These are phyloP conservation scores for Takifugu ocellatus DNA, from an alignment of 2,797 vertebrate genomes.

Conservation along the genomic window DNA sequence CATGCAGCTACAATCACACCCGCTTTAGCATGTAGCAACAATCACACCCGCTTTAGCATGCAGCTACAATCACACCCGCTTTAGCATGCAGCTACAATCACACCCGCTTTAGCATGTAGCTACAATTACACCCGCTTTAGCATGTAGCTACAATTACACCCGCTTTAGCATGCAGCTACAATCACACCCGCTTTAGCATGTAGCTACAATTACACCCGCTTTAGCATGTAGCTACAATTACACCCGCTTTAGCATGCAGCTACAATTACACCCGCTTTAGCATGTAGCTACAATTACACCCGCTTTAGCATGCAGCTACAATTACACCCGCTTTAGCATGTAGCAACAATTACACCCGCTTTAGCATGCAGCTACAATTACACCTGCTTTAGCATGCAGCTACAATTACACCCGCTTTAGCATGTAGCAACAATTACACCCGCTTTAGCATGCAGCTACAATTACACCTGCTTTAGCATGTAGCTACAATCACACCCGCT, in stretches of 20 bases:
- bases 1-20: background rate
- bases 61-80: slow-evolving; percentile 15
- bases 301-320: background rate
- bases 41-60: slow-evolving; percentile 12
- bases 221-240: slow-evolving; percentile 5
- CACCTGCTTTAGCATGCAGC: slow-evolving; percentile 1
- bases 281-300: background rate
- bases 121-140: background rate
- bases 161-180: slow-evolving; percentile 3
- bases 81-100: too few species aligned
- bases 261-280: slow-evolving; percentile 17
- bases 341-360: background rate
- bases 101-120: slow-evolving; percentile 7
- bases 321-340: slow-evolving; percentile 13
- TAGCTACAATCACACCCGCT: too few species aligned
- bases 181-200: too few species aligned
- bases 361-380: background rate
- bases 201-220: too few species aligned
- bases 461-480: too few species aligned
- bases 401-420: background rate
- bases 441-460: slow-evolving; percentile 5
- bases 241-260: slow-evolving; percentile 3
- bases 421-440: slow-evolving; percentile 7
- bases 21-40: background rate
- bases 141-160: slow-evolving; percentile 1